Evolutionary conservation across 2,113 vertebrate genomes (phyloP).

Genomic region (Dipodomys merriami): DNA sequence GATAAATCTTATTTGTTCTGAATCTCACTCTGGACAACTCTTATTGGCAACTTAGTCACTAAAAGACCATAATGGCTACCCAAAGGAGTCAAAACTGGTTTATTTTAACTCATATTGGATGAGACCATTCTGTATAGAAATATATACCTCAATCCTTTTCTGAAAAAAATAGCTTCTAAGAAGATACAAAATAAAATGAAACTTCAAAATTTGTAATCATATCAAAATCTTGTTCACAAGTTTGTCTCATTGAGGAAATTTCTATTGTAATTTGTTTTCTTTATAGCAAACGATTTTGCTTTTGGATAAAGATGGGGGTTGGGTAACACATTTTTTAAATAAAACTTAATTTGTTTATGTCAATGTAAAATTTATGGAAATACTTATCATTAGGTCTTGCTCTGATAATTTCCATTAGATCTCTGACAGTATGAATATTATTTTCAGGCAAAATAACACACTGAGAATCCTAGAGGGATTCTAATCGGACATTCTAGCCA

Average conservation of each 20-base stretch:
- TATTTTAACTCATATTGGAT: background rate
- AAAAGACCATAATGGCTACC: too few relatives aligned
- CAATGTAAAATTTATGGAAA: constrained; percentile 21
- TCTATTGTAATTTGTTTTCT: background rate
- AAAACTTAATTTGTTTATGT: background rate
- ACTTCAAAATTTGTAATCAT: background rate
- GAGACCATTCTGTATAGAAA: background rate
- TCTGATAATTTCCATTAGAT: background rate
- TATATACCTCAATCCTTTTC: background rate
- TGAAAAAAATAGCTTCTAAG: background rate
- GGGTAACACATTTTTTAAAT: background rate
- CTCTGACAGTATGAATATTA: background rate
- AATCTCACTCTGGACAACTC: too few relatives aligned
- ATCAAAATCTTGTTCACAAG: background rate
- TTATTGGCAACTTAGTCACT: too few relatives aligned
- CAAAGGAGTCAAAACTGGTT: background rate
- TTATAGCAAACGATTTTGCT: background rate
- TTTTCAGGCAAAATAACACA: constrained; percentile 22
- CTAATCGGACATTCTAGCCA: background rate
- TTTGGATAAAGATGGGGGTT: background rate
- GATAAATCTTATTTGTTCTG: too few relatives aligned
- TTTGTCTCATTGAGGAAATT: background rate
- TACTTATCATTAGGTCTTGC: constrained; percentile 21
- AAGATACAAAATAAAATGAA: constrained; percentile 9
- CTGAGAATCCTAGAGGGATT: background rate